These are phyloP conservation scores for Endotricha flammealis DNA, from an alignment of 2,888 invertebrate genomes.

Conservation along the genomic window DNA sequence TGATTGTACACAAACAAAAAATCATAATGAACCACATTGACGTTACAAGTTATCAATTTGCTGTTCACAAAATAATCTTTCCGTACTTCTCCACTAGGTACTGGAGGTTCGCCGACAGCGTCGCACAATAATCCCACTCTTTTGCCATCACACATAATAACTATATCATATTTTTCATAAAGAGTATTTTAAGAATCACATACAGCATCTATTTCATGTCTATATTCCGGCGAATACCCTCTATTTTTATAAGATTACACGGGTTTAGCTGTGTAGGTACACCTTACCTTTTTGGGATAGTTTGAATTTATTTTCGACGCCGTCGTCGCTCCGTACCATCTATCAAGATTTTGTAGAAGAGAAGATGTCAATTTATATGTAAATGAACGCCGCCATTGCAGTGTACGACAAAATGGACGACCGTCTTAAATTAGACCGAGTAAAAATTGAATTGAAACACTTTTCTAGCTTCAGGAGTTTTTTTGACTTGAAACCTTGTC, in stretches of 20 bases:
- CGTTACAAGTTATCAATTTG: no score
- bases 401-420: slow-evolving; percentile 11
- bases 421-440: not conserved
- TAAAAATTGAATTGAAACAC: slow-evolving; percentile 1
- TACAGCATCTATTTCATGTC: slow-evolving; percentile 6
- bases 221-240: slow-evolving; percentile 15
- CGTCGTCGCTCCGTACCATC: slow-evolving; percentile 12
- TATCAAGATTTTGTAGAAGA: slow-evolving; percentile 22
- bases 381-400: slow-evolving; percentile 25
- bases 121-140: no score
- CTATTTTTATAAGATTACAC: slow-evolving; percentile 32
- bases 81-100: no score
- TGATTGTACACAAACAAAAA: no score
- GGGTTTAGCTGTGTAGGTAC: slow-evolving; percentile 22
- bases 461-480: not conserved
- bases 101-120: no score
- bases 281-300: slow-evolving; percentile 11
- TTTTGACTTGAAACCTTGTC: slow-evolving; percentile 7
- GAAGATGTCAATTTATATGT: slow-evolving; percentile 30
- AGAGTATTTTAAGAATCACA: not conserved
- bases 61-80: no score
- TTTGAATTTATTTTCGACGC: slow-evolving; percentile 12
- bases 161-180: no score
- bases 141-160: no score
- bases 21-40: no score